phyloP scores from a whole-genome alignment of 2,888 invertebrate genomes.

The Julus scandinavius region DNA sequence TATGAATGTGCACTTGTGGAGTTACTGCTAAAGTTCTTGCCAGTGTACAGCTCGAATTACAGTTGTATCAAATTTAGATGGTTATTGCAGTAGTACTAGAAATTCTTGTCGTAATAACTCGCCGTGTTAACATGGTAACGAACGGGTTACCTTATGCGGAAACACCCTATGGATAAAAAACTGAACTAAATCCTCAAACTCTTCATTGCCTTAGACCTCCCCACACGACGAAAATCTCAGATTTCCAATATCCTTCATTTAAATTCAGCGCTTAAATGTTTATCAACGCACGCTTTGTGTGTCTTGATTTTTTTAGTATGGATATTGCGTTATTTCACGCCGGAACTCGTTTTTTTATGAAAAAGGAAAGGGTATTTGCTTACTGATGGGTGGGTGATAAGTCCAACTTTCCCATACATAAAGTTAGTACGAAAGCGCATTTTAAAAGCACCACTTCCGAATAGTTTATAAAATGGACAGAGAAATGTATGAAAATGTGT shows the following conservation, averaged over 20 bases:
- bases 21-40: no score
- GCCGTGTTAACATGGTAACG: no score
- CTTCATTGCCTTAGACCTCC: not conserved
- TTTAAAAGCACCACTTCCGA: conserved; percentile 28
- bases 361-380: conserved; percentile 34
- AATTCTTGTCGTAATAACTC: no score
- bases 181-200: no score
- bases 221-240: not conserved
- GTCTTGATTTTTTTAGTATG: not conserved
- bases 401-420: conserved; percentile 1
- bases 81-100: no score
- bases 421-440: not conserved
- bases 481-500: not conserved
- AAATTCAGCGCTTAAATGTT: conserved; percentile 17
- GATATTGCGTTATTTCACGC: conserved; percentile 27
- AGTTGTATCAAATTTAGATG: no score
- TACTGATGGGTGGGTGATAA: conserved; percentile 14
- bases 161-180: no score
- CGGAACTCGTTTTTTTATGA: conserved; percentile 22
- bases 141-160: no score
- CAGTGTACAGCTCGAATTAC: no score
- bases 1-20: no score
- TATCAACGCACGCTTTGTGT: not conserved
- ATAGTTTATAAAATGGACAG: not conserved
- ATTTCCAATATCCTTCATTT: not conserved